These are phyloP conservation scores for Stenurella melanura DNA, from an alignment of 2,888 invertebrate genomes.

Conservation along the genomic window DNA sequence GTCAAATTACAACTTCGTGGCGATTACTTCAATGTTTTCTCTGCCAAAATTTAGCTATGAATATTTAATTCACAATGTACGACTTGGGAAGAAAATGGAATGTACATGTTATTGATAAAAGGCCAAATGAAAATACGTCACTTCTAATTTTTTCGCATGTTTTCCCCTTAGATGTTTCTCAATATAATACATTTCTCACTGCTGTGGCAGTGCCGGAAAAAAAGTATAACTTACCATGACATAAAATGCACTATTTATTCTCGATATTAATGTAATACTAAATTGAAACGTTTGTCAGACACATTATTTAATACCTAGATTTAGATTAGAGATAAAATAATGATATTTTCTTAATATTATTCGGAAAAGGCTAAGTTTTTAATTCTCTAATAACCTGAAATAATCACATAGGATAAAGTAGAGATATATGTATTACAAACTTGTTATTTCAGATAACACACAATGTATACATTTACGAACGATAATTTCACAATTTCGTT, in stretches of 20 bases:
- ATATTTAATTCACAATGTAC: too few species aligned
- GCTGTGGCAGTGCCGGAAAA: background rate
- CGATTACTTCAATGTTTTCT: too few species aligned
- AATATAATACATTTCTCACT: background rate
- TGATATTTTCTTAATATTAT: constrained; percentile 14
- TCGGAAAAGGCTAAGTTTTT: background rate
- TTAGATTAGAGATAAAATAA: constrained; percentile 35
- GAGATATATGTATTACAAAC: constrained; percentile 1
- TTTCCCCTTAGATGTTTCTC: background rate
- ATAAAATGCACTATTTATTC: background rate
- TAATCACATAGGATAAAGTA: background rate
- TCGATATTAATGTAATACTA: background rate
- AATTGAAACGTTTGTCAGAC: background rate
- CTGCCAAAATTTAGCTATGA: too few species aligned
- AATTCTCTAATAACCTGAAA: constrained; percentile 15
- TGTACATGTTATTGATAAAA: too few species aligned
- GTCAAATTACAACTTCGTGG: too few species aligned
- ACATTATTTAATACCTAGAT: constrained; percentile 16
- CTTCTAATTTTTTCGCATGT: background rate
- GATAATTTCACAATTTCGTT: too few species aligned
- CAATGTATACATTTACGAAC: too few species aligned
- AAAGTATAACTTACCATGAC: background rate
- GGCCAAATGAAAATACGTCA: too few species aligned
- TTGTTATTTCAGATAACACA: background rate
- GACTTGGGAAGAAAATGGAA: too few species aligned